Evolutionary conservation across 2,888 invertebrate species (phyloP).

Genomic region (Melanchra persicariae): DNA sequence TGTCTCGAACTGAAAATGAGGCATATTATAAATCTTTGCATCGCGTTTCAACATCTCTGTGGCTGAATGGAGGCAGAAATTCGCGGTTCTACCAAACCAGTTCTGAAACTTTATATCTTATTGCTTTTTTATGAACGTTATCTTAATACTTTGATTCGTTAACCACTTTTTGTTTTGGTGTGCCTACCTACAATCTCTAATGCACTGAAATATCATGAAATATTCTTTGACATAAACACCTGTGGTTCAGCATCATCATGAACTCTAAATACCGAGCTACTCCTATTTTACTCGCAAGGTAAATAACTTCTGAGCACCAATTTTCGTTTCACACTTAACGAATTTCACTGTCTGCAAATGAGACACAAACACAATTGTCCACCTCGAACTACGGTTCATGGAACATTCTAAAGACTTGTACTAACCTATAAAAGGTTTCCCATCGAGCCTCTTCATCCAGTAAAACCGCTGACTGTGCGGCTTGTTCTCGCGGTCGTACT

Average conservation of each 20-base stretch:
- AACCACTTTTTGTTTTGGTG: too few species aligned
- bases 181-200: too few species aligned
- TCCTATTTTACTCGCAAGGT: neutral
- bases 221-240: too few species aligned
- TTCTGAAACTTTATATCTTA: too few species aligned
- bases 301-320: too few species aligned
- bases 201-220: too few species aligned
- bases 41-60: neutral
- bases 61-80: neutral
- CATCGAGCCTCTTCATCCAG: slow-evolving; percentile 97
- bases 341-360: neutral
- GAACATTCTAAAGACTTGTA: slow-evolving; percentile 34
- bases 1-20: neutral
- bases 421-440: slow-evolving; percentile 95
- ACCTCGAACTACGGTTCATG: neutral
- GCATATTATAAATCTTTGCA: neutral
- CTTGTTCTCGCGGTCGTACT: slow-evolving; percentile 95
- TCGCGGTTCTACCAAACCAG: too few species aligned
- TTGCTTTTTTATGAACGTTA: too few species aligned
- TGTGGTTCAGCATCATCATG: too few species aligned
- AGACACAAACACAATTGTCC: neutral
- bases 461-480: slow-evolving; percentile 97
- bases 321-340: neutral
- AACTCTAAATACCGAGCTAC: too few species aligned
- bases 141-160: too few species aligned